Percentiles rank a stretch among this genome's conserved stretches.
Conservation (phyloP, 2,888 invertebrate genomes). For the Yponomeuta plumbellus region DNA sequence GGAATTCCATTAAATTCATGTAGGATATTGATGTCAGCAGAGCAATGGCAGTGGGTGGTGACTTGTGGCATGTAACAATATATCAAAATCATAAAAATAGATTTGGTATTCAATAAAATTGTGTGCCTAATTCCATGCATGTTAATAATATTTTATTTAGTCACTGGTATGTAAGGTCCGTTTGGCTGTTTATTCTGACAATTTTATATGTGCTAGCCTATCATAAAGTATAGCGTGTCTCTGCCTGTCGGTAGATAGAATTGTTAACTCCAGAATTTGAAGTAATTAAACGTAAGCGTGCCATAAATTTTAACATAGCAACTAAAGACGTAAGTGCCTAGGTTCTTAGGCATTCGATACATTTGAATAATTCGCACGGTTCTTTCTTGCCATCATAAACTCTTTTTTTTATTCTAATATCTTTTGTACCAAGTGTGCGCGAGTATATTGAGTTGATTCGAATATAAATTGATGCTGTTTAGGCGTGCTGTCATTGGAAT, state of each 20-base stretch:
- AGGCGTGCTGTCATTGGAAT: too few species aligned
- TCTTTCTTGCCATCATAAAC: neutral
- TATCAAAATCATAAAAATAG: neutral
- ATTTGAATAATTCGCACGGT: neutral
- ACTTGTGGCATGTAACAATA: neutral
- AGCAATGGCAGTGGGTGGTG: slow-evolving; percentile 13
- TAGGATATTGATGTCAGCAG: slow-evolving; percentile 13
- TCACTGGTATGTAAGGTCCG: neutral
- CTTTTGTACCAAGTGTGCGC: too few species aligned
- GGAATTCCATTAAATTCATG: slow-evolving; percentile 46
- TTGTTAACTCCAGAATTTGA: too few species aligned
- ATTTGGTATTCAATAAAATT: slow-evolving; percentile 9
- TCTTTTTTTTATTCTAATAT: neutral
- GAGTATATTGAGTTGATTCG: too few species aligned
- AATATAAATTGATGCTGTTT: too few species aligned
- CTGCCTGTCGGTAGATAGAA: neutral
- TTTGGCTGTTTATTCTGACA: neutral
- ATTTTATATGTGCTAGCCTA: neutral
- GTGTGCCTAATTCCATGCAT: slow-evolving; percentile 4
- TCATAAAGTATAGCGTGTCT: neutral
- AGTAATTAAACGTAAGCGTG: neutral
- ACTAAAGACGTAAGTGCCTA: too few species aligned
- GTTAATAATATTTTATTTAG: neutral
- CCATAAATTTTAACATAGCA: neutral
- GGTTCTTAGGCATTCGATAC: neutral